phyloP scores from a whole-genome alignment of 2,113 vertebrate genomes.

The Chloebia gouldiae region DNA sequence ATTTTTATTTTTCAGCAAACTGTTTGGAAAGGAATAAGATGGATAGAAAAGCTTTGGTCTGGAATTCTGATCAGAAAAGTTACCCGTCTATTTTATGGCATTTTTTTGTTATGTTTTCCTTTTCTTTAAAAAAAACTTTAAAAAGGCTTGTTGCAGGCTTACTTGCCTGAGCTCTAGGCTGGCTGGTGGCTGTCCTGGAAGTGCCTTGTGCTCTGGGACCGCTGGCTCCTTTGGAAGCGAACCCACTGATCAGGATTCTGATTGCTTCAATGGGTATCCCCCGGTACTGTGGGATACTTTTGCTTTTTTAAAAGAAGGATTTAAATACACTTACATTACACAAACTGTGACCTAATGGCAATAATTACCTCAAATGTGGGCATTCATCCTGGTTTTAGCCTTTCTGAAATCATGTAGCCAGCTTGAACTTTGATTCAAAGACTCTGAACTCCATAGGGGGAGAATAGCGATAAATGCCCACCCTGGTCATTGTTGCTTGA shows the following conservation, averaged over 20 bases:
- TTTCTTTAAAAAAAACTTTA: not conserved
- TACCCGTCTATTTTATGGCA: not conserved
- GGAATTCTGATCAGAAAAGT: constrained; percentile 54
- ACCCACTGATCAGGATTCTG: constrained; percentile 67
- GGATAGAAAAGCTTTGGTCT: constrained; percentile 22
- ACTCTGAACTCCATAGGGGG: constrained; percentile 60
- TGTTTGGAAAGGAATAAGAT: constrained; percentile 16
- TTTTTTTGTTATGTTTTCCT: not conserved
- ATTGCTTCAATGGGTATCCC: constrained; percentile 45
- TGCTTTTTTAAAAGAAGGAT: constrained; percentile 64
- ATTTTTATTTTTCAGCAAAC: not conserved
- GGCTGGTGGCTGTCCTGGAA: constrained; percentile 8
- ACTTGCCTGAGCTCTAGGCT: constrained; percentile 60
- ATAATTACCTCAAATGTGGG: constrained; percentile 84
- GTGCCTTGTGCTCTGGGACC: not conserved
- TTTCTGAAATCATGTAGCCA: constrained; percentile 78
- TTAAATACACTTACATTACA: constrained; percentile 71
- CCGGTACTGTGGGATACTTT: constrained; percentile 1
- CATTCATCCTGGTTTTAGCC: constrained; percentile 80
- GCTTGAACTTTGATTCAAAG: constrained; percentile 70
- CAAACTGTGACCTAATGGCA: constrained; percentile 82
- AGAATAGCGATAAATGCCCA: constrained; percentile 66
- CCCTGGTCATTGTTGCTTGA: constrained; percentile 70
- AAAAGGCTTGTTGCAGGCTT: constrained; percentile 51
- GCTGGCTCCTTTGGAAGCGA: constrained; percentile 65